Evolutionary conservation across 2,888 invertebrate genomes (phyloP).

Genomic region (Parelbella ahira): DNA sequence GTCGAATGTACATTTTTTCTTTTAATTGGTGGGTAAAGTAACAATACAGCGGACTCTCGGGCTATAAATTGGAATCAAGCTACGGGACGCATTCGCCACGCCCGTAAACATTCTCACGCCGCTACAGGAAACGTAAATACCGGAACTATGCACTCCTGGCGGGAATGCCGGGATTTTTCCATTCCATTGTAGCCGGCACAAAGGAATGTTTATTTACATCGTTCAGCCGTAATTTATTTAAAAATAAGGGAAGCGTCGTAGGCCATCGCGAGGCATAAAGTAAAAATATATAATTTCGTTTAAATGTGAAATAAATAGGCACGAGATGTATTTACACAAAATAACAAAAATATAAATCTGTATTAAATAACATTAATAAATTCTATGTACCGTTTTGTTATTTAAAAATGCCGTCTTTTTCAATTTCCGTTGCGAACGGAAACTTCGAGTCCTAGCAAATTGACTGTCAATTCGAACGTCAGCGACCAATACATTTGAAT

Average conservation of each 20-base stretch:
- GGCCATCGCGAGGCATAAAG: slow-evolving; percentile 3
- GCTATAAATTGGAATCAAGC: no score
- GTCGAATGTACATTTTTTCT: no score
- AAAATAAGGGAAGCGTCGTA: slow-evolving; percentile 12
- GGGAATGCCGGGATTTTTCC: slow-evolving; percentile 13
- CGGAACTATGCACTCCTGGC: slow-evolving; percentile 22
- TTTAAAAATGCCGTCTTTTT: no score
- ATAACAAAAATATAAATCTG: no score
- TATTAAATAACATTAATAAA: no score
- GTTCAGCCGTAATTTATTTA: slow-evolving; percentile 9
- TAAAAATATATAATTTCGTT: slow-evolving; percentile 4
- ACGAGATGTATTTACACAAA: no score
- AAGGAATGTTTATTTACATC: slow-evolving; percentile 13
- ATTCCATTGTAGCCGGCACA: slow-evolving; percentile 4
- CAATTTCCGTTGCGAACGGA: slow-evolving; percentile 19
- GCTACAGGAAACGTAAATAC: slow-evolving; percentile 11
- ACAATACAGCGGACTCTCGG: not conserved
- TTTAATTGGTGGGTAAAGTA: no score
- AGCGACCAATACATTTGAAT: slow-evolving; percentile 2
- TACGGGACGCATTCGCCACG: slow-evolving; percentile 38
- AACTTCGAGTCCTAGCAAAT: slow-evolving; percentile 10
- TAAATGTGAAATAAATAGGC: slow-evolving; percentile 5
- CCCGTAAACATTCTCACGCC: slow-evolving; percentile 40
- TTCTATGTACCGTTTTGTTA: no score
- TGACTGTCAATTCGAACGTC: slow-evolving; percentile 17